These are phyloP conservation scores for Arion vulgaris DNA, from an alignment of 1,140 invertebrate genomes.

Conservation along the genomic window DNA sequence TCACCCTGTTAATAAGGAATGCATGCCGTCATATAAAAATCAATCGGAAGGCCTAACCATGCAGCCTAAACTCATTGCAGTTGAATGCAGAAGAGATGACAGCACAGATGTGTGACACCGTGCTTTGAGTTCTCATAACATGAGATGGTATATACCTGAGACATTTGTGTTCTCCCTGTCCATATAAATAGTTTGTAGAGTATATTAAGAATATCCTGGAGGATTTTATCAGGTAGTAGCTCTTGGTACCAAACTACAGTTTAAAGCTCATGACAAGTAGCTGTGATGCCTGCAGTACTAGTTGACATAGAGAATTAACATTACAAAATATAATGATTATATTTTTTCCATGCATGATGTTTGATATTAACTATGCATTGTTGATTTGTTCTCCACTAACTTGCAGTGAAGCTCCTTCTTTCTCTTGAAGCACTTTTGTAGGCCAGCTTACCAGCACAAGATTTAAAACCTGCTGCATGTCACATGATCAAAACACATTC, in stretches of 20 bases:
- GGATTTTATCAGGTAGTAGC: background rate
- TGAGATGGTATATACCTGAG: background rate
- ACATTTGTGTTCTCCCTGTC: background rate
- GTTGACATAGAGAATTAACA: too few species aligned
- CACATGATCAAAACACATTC: background rate
- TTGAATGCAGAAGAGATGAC: conserved; percentile 99
- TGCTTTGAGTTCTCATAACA: background rate
- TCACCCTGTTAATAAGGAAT: too few species aligned
- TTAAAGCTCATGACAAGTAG: background rate
- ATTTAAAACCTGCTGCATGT: background rate
- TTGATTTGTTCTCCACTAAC: too few species aligned
- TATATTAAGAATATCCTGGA: background rate
- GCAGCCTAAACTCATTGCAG: too few species aligned
- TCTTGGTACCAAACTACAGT: background rate
- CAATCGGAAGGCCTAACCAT: too few species aligned
- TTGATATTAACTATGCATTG: too few species aligned
- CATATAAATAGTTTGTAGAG: background rate
- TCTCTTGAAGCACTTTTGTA: background rate
- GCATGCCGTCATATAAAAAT: too few species aligned
- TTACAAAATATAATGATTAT: too few species aligned
- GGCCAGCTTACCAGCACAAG: background rate
- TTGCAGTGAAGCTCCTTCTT: too few species aligned
- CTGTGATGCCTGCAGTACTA: background rate
- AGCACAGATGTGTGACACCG: background rate
- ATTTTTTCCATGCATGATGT: too few species aligned